phyloP scores from a whole-genome alignment of 64 coral and sea anemone genomes.

The Pocillopora damicornis region DNA sequence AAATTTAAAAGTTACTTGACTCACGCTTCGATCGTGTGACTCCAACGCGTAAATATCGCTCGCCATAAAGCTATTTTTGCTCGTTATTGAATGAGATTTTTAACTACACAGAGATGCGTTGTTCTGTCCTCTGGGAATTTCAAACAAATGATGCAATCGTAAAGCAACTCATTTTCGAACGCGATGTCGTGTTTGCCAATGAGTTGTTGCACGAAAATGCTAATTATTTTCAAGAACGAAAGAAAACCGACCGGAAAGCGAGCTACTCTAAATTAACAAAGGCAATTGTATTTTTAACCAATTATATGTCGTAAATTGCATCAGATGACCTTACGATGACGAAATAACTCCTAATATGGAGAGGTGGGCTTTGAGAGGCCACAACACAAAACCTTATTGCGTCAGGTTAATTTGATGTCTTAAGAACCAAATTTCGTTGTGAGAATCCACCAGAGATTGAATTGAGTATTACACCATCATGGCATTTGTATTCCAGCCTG shows the following conservation, averaged over 20 bases:
- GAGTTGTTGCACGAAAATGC: conserved; percentile 38
- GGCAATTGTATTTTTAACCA: conserved; percentile 29
- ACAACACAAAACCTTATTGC: conserved; percentile 57
- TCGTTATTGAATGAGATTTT: background rate
- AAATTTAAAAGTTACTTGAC: background rate
- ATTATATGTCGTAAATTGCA: conserved; percentile 47
- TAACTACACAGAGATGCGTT: background rate
- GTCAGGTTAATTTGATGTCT: conserved; percentile 37
- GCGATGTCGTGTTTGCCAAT: conserved; percentile 18
- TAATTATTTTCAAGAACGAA: conserved; percentile 7
- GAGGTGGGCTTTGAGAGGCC: background rate
- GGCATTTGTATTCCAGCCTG: conserved; percentile 39
- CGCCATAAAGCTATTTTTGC: background rate
- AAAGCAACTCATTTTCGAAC: background rate
- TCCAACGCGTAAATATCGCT: background rate
- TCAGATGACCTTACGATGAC: conserved; percentile 74
- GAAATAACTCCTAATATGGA: conserved; percentile 59
- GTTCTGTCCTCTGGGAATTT: background rate
- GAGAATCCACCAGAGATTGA: conserved; percentile 16
- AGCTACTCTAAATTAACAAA: conserved; percentile 8
- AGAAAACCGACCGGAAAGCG: background rate
- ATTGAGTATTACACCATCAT: conserved; percentile 46
- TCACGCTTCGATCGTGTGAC: background rate
- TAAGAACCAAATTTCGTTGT: conserved; percentile 21
- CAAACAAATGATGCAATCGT: conserved; percentile 5